Conservation (phyloP, 2,888 invertebrate species). For the Agelastica alni region DNA sequence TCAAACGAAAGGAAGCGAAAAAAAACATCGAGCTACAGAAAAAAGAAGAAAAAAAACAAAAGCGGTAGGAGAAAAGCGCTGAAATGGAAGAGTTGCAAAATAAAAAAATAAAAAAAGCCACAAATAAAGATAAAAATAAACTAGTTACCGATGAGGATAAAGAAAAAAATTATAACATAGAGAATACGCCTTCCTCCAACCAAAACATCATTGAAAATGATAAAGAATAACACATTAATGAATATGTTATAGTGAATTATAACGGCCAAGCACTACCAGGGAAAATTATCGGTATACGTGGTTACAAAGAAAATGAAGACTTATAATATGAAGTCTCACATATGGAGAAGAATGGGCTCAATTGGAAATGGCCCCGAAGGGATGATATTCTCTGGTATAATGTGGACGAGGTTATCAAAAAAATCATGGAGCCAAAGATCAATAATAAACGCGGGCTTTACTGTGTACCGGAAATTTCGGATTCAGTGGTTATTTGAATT, state of each 20-base stretch:
- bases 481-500: too few relatives aligned
- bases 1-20: slow-evolving; percentile 13
- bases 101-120: slow-evolving; percentile 12
- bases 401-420: slow-evolving; percentile 10
- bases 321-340: slow-evolving; percentile 9
- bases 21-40: too few relatives aligned
- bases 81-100: slow-evolving; percentile 11
- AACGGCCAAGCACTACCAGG: slow-evolving; percentile 23
- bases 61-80: background rate
- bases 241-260: slow-evolving; percentile 24
- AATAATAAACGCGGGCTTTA: slow-evolving; percentile 2
- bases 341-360: slow-evolving; percentile 14
- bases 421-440: slow-evolving; percentile 2
- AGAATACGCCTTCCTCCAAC: background rate
- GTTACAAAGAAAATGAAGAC: slow-evolving; percentile 5
- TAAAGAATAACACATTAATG: slow-evolving; percentile 19
- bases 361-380: slow-evolving; percentile 16
- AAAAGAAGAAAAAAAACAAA: slow-evolving; percentile 8
- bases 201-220: slow-evolving; percentile 9
- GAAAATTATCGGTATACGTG: slow-evolving; percentile 19
- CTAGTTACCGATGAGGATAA: background rate
- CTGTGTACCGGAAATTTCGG: slow-evolving; percentile 23
- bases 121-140: background rate
- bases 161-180: background rate
- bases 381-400: slow-evolving; percentile 10